Conservation (phyloP, 2,888 invertebrate species). For the Plagiodera versicolora region DNA sequence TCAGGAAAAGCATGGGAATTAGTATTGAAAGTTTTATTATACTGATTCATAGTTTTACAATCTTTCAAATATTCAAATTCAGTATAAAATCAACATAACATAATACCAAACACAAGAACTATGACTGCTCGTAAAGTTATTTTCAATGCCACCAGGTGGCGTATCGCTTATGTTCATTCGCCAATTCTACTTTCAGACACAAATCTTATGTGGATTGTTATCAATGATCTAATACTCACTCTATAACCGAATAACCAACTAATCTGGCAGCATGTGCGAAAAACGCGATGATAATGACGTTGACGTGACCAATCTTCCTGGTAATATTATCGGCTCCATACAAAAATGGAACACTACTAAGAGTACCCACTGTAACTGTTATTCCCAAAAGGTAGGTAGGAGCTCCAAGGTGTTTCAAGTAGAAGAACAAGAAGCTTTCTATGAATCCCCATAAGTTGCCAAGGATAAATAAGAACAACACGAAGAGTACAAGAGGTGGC, state of each 20-base stretch:
- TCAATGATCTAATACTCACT: slow-evolving; percentile 63
- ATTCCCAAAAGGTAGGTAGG: slow-evolving; percentile 81
- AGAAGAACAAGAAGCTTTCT: slow-evolving; percentile 85
- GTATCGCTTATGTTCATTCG: too few relatives aligned
- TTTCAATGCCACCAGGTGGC: too few relatives aligned
- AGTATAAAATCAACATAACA: too few relatives aligned
- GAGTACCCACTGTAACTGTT: slow-evolving; percentile 81
- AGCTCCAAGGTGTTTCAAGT: slow-evolving; percentile 80
- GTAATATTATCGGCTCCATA: slow-evolving; percentile 84
- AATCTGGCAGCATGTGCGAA: slow-evolving; percentile 81
- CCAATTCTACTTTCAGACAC: too few relatives aligned
- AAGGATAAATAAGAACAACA: slow-evolving; percentile 77
- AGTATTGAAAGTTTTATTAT: too few relatives aligned
- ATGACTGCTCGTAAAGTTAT: too few relatives aligned
- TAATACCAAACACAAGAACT: too few relatives aligned
- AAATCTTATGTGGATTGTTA: too few relatives aligned
- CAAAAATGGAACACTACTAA: slow-evolving; percentile 82
- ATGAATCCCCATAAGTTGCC: slow-evolving; percentile 90
- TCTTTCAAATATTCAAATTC: too few relatives aligned
- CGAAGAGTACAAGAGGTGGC: slow-evolving; percentile 78
- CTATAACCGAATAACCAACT: slow-evolving; percentile 82
- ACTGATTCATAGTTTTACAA: too few relatives aligned
- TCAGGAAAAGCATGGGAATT: too few relatives aligned
- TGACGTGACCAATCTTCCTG: slow-evolving; percentile 77
- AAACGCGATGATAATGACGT: slow-evolving; percentile 82